Evolutionary conservation across 2,888 invertebrate genomes (phyloP).

Genomic region (Argyresthia goedartella): DNA sequence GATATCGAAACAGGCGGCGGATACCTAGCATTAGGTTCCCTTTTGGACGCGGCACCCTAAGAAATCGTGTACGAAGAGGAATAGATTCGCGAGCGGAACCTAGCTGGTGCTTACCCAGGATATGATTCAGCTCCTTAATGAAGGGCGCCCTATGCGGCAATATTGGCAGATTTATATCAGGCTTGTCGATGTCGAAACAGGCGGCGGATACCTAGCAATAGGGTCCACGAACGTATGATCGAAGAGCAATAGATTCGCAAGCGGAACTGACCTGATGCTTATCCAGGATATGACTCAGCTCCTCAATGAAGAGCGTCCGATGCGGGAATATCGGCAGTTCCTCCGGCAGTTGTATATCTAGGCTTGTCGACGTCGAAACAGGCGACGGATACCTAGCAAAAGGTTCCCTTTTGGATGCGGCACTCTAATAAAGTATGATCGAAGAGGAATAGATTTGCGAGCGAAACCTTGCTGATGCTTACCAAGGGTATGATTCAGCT

Average conservation of each 20-base stretch:
- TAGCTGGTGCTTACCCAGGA: constrained; percentile 80
- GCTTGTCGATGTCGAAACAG: no score
- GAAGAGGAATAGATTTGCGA: no score
- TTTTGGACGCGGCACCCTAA: no score
- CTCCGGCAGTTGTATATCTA: constrained; percentile 92
- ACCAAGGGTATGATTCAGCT: constrained; percentile 81
- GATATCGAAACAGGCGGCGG: no score
- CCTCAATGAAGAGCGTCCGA: constrained; percentile 86
- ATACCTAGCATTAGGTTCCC: constrained; percentile 96
- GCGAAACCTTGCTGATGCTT: no score
- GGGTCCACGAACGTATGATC: no score
- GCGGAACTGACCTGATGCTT: constrained; percentile 72
- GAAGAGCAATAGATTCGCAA: no score
- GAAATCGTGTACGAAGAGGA: no score
- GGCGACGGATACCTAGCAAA: constrained; percentile 96
- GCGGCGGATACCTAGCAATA: no score
- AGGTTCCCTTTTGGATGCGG: no score
- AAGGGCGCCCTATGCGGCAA: constrained; percentile 93
- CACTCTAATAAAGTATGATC: no score
- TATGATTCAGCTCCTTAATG: constrained; percentile 84
- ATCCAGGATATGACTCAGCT: constrained; percentile 81
- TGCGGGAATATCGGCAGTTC: constrained; percentile 96
- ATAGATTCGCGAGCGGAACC: no score
- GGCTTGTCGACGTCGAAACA: constrained; percentile 97
- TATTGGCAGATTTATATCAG: constrained; percentile 76